Conservation (phyloP, 2,797 vertebrate genomes). For the Schizothorax lantsangensis region DNA sequence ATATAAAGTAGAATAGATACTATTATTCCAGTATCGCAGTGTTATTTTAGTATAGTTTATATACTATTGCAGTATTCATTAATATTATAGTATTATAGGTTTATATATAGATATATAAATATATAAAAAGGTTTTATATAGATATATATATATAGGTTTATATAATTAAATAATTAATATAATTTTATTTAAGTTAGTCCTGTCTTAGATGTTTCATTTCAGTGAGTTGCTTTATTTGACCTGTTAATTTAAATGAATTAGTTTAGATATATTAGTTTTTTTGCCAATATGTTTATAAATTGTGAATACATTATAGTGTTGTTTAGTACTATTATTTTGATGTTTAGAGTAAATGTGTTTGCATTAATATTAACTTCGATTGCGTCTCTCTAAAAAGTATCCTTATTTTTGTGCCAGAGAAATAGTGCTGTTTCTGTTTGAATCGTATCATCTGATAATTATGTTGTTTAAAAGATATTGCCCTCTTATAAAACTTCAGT, state of each 20-base stretch:
- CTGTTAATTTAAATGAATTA: too few species aligned
- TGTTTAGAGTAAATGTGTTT: not conserved
- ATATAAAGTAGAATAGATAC: not conserved
- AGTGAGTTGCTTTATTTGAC: too few species aligned
- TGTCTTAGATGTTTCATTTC: too few species aligned
- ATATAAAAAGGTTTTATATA: too few species aligned
- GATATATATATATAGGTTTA: too few species aligned
- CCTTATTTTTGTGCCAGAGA: not conserved
- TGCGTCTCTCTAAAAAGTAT: not conserved
- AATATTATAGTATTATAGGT: not conserved
- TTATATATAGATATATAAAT: too few species aligned
- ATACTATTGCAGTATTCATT: not conserved
- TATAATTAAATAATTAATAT: too few species aligned
- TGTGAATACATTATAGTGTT: not conserved
- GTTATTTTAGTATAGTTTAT: not conserved
- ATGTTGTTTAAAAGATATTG: not conserved
- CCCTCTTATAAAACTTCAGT: not conserved
- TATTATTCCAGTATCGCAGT: not conserved
- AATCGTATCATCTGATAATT: not conserved
- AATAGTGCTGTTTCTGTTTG: not conserved
- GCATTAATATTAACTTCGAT: not conserved
- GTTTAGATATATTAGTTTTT: too few species aligned
- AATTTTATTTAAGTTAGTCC: too few species aligned
- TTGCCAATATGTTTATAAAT: not conserved
- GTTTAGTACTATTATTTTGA: not conserved